Base-by-base conservation (phyloP, 1,140 invertebrate species). In the Drosophila azteca region DNA sequence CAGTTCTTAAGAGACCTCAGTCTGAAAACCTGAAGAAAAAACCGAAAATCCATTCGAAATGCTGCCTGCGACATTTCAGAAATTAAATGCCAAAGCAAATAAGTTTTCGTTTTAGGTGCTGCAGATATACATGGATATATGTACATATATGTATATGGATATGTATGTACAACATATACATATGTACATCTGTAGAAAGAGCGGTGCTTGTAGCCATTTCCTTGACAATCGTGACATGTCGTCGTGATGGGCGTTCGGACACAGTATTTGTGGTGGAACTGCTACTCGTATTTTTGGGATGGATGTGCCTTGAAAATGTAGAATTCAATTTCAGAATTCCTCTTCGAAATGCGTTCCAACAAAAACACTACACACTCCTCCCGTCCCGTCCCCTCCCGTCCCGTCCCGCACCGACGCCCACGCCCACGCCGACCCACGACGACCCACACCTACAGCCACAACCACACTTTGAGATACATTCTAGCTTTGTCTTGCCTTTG, bases 81-180 rank as follows among this genome's bases (percentile, higher is more conserved):
- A 69, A 79, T 72, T 67, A 69, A 71, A 84, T 79, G 72, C 80
- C 80, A 84, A 79, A 84, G 80, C 77, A 83, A 84, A 83, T 76
- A 83, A 43, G 20, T 69, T 58, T 50, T 58, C 26, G 26, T 41
- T 35, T 59, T 59, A 13, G 35, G 35, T 13, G 53, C 53, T 63
- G 45, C 17, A 29, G 49, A 62, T 39, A 31, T 49, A 51, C 52
- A 63, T 64, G 59, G 50, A 44, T 51, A 29, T 67, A 72, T 13
- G 24, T 15, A 51, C 41, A 7, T 48, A 69, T 43, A 46, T 53
- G 31, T 51, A 15, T 45, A 45, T 26, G 13, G 45, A 52, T 31
- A 60, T 43, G n/a, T 41, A 50, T 29, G n/a, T n/a, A n/a, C n/a
- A n/a, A n/a, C n/a, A 13, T 48, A 15, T n/a, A 61, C 41, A 51